Conservation (phyloP, 1,140 invertebrate species). For the Hylaeus volcanicus region DNA sequence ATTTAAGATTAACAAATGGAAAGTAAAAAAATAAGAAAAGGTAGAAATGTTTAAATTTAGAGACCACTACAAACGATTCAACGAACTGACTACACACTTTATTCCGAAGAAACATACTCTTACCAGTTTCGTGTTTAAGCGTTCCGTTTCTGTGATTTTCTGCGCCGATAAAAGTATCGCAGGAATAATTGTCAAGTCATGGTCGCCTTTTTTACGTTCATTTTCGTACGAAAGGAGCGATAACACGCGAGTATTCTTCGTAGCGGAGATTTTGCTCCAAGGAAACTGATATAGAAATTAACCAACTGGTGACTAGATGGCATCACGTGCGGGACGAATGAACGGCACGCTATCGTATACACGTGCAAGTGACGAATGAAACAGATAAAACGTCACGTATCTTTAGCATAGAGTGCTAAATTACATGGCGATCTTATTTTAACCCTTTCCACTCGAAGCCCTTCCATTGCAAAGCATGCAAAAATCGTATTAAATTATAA, state of each 20-base stretch:
- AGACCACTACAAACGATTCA: no score
- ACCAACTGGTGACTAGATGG: conserved; percentile 24
- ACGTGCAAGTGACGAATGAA: conserved; percentile 29
- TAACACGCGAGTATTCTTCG: not conserved
- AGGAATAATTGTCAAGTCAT: not conserved
- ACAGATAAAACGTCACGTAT: conserved; percentile 29
- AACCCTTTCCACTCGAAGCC: no score
- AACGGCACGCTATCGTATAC: conserved; percentile 4
- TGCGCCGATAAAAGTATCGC: not conserved
- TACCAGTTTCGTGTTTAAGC: no score
- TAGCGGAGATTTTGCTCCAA: not conserved
- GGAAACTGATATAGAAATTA: not conserved
- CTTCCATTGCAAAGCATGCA: no score
- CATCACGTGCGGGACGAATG: conserved; percentile 28
- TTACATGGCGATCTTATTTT: not conserved
- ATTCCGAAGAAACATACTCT: not conserved
- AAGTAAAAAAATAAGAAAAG: no score
- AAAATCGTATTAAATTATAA: no score
- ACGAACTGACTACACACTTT: no score
- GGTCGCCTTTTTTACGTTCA: no score
- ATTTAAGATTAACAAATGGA: no score
- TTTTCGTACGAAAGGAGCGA: not conserved
- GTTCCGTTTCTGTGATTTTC: not conserved
- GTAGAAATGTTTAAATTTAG: no score
- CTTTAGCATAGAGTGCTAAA: not conserved